Evolutionary conservation across 2,888 invertebrate species (phyloP).

Genomic region (Drosophila parthenogenetica): DNA sequence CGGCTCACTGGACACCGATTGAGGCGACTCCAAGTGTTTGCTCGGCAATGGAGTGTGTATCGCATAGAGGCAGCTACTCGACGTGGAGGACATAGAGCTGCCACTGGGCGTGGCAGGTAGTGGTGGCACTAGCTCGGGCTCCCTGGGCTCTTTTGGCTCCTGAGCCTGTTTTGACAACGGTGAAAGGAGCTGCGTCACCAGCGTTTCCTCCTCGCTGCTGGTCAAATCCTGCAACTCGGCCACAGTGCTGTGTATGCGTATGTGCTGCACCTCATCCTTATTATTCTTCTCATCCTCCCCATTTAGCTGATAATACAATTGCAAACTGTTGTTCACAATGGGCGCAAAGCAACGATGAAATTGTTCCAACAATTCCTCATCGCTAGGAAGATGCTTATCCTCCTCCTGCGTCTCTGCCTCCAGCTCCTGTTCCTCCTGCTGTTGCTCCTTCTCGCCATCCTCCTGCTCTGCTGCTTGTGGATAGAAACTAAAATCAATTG

Average conservation of each 20-base stretch:
- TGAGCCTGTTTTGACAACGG: conserved; percentile 25
- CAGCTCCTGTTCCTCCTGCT: not conserved
- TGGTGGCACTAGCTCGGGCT: conserved; percentile 7
- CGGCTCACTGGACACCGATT: conserved; percentile 53
- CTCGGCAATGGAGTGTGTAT: conserved; percentile 77
- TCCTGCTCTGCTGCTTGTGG: conserved; percentile 42
- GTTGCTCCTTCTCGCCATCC: conserved; percentile 3
- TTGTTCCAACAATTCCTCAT: conserved; percentile 65
- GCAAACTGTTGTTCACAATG: conserved; percentile 63
- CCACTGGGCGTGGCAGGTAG: conserved; percentile 31
- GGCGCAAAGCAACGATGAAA: conserved; percentile 74
- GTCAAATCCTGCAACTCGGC: conserved; percentile 73
- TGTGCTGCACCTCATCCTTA: conserved; percentile 62
- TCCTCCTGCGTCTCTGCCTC: conserved; percentile 19
- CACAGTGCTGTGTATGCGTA: conserved; percentile 75
- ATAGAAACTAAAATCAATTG: conserved; percentile 70
- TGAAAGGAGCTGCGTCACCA: conserved; percentile 53
- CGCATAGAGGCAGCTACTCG: conserved; percentile 76
- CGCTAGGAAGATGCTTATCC: not conserved
- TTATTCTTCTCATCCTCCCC: conserved; percentile 41
- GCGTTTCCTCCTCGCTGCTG: conserved; percentile 67
- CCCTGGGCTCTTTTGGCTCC: conserved; percentile 16
- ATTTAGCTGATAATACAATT: conserved; percentile 72
- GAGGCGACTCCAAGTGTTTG: conserved; percentile 44
- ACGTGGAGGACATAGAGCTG: conserved; percentile 67